phyloP scores from a whole-genome alignment of 2,113 vertebrate species.

The Platysternon megacephalum region DNA sequence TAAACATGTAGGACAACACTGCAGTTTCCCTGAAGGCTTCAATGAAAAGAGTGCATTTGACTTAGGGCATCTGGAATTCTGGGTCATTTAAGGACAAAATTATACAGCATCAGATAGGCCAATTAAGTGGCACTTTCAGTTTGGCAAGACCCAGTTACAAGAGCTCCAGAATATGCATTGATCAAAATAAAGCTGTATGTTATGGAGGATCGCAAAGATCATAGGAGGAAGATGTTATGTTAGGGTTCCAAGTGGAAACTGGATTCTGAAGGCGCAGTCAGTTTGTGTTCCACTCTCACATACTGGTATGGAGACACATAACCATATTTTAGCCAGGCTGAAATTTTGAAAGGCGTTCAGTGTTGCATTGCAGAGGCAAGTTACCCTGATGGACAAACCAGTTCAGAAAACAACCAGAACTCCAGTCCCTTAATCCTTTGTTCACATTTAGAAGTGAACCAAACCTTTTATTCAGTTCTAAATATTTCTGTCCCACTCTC shows the following conservation, averaged over 20 bases:
- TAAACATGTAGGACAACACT: neutral
- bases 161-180: neutral
- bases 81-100: neutral
- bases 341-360: neutral
- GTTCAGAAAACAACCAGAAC: neutral
- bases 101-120: neutral
- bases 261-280: neutral
- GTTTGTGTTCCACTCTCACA: neutral
- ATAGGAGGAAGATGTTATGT: neutral
- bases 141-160: neutral
- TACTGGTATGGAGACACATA: neutral
- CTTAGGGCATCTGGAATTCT: neutral
- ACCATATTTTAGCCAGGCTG: neutral
- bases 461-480: neutral
- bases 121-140: neutral
- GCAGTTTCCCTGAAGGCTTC: neutral
- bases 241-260: neutral
- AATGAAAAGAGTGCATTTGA: neutral
- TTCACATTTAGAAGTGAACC: neutral
- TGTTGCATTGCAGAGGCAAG: neutral
- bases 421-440: neutral
- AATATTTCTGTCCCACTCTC: neutral
- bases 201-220: neutral
- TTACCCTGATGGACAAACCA: neutral
- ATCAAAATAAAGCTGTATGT: neutral